Conservation (phyloP, 2,888 invertebrate species). For the Calliopum simillimum region DNA sequence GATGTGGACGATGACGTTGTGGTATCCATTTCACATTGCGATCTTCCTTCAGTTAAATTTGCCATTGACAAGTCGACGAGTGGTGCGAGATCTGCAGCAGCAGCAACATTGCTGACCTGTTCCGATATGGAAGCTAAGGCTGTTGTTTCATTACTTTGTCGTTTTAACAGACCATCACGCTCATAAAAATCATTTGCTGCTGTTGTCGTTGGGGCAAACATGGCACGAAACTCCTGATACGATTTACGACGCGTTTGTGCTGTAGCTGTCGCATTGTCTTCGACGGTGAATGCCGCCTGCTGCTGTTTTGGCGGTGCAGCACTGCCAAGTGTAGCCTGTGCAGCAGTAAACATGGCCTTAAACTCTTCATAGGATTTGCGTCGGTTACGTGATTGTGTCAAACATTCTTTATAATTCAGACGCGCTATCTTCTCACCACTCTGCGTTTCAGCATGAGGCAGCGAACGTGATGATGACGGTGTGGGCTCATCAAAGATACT, state of each 20-base stretch:
- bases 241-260: conserved; percentile 55
- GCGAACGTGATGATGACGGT: conserved; percentile 5
- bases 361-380: conserved; percentile 68
- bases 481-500: conserved; percentile 43
- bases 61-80: conserved; percentile 1
- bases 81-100: conserved; percentile 25
- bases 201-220: conserved; percentile 26
- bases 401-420: conserved; percentile 65
- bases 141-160: background rate
- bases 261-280: conserved; percentile 36
- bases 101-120: conserved; percentile 50
- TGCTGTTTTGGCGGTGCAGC: conserved; percentile 6
- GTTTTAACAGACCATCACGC: conserved; percentile 32
- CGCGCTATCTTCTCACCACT: conserved; percentile 60
- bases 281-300: conserved; percentile 30
- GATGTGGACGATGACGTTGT: conserved; percentile 40
- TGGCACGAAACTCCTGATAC: conserved; percentile 52
- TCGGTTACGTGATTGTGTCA: conserved; percentile 66
- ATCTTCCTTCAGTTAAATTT: conserved; percentile 43
- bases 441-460: background rate
- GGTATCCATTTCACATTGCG: conserved; percentile 58
- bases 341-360: conserved; percentile 62
- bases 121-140: conserved; percentile 62
- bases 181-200: conserved; percentile 30
- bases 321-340: conserved; percentile 30